phyloP scores from a whole-genome alignment of 2,113 vertebrate species.

The Platysteira castanea region DNA sequence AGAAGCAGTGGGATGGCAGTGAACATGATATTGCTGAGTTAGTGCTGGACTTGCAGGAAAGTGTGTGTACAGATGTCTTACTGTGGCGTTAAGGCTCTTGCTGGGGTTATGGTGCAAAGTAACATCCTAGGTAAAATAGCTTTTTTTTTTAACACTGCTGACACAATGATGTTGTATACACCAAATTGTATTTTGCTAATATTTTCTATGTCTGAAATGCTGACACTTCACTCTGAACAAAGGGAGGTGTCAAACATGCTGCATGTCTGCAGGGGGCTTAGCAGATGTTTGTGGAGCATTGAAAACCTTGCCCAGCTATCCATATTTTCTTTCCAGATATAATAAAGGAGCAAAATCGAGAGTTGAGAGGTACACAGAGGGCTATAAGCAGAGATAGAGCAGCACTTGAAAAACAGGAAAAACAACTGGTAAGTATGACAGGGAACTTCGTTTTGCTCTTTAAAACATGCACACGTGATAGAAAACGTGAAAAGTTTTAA shows the following conservation, averaged over 20 bases:
- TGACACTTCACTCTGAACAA: background rate
- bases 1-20: background rate
- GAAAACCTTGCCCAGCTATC: slow-evolving; percentile 9
- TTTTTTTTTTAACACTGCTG: background rate
- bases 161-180: background rate
- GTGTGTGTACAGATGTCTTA: background rate
- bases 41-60: background rate
- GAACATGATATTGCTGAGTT: background rate
- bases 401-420: slow-evolving; percentile 94
- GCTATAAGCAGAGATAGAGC: slow-evolving; percentile 92
- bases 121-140: background rate
- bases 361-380: slow-evolving; percentile 94
- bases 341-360: slow-evolving; percentile 94
- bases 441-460: slow-evolving; percentile 28
- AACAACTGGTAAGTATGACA: slow-evolving; percentile 88
- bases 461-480: background rate
- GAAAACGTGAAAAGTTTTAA: background rate
- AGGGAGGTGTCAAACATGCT: background rate
- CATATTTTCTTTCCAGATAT: slow-evolving; percentile 80
- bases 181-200: background rate
- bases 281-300: background rate
- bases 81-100: background rate
- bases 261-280: background rate
- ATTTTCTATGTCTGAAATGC: background rate
- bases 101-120: background rate